Evolutionary conservation across 64 coral and sea anemone species (phyloP), one percentile per base, ranked within the genome.

Genomic region (Catalaphyllia jardinei): DNA sequence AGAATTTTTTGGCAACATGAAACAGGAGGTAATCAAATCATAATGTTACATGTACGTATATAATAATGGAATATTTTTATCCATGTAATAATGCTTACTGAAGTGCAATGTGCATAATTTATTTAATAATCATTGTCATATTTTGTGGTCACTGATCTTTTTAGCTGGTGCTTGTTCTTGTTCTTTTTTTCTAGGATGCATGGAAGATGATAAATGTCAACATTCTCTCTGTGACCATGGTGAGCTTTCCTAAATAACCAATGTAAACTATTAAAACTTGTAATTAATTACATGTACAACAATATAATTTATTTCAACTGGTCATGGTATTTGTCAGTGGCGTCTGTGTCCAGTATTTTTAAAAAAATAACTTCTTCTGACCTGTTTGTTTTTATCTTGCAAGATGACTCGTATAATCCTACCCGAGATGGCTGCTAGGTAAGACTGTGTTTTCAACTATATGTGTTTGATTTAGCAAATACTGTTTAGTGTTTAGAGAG

Each of bases 161-260:
- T 46, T 5, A 46, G 6, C 42, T 46, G 42, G 42, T 46, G 42
- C 42, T 46, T 46, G 35, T 18, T 89, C 30, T 65, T n/a, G n/a
- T n/a, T n/a, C n/a, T n/a, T n/a, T n/a, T 24, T 80, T 78, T 80
- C 0, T 67, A 94, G 93, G 86, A 88, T 89, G 90, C 85, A n/a
- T 98, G 89, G 96, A 91, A 89, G 65, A 94, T 94, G 92, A 29
- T 98, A 52, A 98, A 98, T 62, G 96, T 98, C 3, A 98, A 98
- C 63, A 71, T 86, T 64, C 80, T 98, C n/a, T 91, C 96, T 74
- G 92, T 94, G 19, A 69, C 91, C 10, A 98, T 98, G 96, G 92
- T 93, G 7, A 89, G 86, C 75, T 13, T 39, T 25, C 65, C 25
- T 25, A 11, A 24, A 69, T 69, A 24, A 57, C 10, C 65, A n/a